phyloP scores from a whole-genome alignment of 2,113 vertebrate species.

The Psettodes erumei region DNA sequence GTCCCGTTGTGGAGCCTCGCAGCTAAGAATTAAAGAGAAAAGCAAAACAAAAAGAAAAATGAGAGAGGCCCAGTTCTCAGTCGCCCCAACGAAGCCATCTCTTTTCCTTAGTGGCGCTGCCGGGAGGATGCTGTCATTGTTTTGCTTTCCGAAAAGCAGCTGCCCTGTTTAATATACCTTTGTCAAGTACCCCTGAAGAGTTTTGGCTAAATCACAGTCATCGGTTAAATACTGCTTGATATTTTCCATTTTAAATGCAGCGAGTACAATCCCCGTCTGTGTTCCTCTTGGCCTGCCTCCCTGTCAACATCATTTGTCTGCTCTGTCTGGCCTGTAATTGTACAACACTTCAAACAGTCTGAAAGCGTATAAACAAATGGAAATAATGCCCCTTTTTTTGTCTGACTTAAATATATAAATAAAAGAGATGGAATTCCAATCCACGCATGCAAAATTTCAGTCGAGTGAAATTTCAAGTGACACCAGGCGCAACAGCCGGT shows the following conservation, averaged over 20 bases:
- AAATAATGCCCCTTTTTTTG: slow-evolving; percentile 50
- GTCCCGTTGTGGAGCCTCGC: neutral
- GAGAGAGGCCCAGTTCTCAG: neutral
- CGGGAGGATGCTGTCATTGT: slow-evolving; percentile 41
- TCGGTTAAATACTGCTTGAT: slow-evolving; percentile 67
- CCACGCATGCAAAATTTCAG: slow-evolving; percentile 7
- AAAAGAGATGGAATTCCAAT: slow-evolving; percentile 32
- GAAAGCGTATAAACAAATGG: slow-evolving; percentile 64
- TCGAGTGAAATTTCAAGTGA: slow-evolving; percentile 28
- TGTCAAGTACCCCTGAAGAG: slow-evolving; percentile 65
- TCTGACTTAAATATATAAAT: slow-evolving; percentile 47
- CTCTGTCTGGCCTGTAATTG: slow-evolving; percentile 70
- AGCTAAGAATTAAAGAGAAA: slow-evolving; percentile 20
- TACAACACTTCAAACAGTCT: slow-evolving; percentile 66
- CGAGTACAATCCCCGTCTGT: slow-evolving; percentile 61
- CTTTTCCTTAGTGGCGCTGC: neutral
- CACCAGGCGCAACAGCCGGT: neutral
- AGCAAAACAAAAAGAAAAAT: slow-evolving; percentile 14
- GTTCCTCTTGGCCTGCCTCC: slow-evolving; percentile 67
- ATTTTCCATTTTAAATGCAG: slow-evolving; percentile 67
- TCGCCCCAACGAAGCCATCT: slow-evolving; percentile 13
- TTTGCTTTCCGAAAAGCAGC: slow-evolving; percentile 51
- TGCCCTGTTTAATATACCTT: slow-evolving; percentile 58
- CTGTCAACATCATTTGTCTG: slow-evolving; percentile 69
- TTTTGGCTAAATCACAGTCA: slow-evolving; percentile 74